Percentiles rank a stretch among this genome's conserved stretches.
phyloP scores from a whole-genome alignment of 2,797 vertebrate genomes.

The Esox lucius region DNA sequence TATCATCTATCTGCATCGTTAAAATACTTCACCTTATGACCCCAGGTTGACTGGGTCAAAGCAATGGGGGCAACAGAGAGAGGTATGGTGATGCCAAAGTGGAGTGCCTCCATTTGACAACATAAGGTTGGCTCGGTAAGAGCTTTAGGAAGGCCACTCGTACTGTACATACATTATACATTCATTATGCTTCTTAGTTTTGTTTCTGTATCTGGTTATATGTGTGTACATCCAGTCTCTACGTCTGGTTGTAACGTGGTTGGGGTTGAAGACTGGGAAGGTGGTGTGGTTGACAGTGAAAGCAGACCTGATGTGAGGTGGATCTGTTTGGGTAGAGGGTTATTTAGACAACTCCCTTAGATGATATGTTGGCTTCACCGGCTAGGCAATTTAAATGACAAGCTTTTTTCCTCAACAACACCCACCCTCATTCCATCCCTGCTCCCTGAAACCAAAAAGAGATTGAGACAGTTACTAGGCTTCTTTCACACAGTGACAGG shows the following conservation, averaged over 20 bases:
- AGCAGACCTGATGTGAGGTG: conserved; percentile 15
- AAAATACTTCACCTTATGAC: conserved; percentile 46
- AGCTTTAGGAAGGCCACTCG: conserved; percentile 27
- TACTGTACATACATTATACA: conserved; percentile 4
- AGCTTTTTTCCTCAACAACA: conserved; percentile 67
- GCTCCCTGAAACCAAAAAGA: conserved; percentile 50
- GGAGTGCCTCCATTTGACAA: conserved; percentile 34
- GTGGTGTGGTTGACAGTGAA: conserved; percentile 18
- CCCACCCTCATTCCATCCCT: conserved; percentile 43
- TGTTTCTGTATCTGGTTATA: conserved; percentile 44
- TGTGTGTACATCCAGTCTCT: conserved; percentile 26
- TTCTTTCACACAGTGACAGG: conserved; percentile 53
- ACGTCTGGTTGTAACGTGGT: background rate
- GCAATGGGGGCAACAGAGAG: conserved; percentile 39
- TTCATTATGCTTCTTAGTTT: conserved; percentile 33
- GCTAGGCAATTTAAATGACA: conserved; percentile 60
- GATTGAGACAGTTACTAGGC: conserved; percentile 58
- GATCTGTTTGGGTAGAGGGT: background rate
- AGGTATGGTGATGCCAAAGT: conserved; percentile 27
- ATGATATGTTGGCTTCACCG: conserved; percentile 47
- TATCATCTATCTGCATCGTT: conserved; percentile 32
- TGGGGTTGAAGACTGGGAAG: conserved; percentile 10
- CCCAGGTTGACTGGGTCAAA: conserved; percentile 30
- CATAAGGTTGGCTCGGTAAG: conserved; percentile 49
- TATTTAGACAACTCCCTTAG: conserved; percentile 22